Evolutionary conservation across 2,888 invertebrate genomes (phyloP).

Genomic region (Stratiomys singularior): DNA sequence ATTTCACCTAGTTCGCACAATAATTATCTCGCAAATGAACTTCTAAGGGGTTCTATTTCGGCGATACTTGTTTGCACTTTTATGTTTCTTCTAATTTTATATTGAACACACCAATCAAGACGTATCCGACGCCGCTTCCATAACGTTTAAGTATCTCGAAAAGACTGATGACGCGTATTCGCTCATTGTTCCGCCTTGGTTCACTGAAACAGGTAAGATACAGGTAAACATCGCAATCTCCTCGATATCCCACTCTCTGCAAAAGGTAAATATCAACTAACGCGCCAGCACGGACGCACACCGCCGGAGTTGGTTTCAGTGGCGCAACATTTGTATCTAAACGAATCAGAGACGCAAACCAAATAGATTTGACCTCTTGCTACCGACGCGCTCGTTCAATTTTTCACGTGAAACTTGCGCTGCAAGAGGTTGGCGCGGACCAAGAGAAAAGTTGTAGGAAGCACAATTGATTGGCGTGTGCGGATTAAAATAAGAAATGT

Average conservation of each 20-base stretch:
- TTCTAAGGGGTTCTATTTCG: too few species aligned
- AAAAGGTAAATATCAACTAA: background rate
- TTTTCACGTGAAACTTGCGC: too few species aligned
- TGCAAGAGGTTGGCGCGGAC: too few species aligned
- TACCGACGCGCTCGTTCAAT: background rate
- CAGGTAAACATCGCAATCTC: slow-evolving; percentile 32
- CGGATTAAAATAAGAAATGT: background rate
- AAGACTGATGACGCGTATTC: slow-evolving; percentile 39
- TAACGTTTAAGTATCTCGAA: slow-evolving; percentile 40
- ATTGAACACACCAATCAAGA: slow-evolving; percentile 10
- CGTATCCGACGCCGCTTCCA: slow-evolving; percentile 18
- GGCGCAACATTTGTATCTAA: background rate
- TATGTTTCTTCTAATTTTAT: slow-evolving; percentile 1
- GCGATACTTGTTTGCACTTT: background rate
- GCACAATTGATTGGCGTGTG: background rate
- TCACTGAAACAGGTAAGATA: slow-evolving; percentile 26
- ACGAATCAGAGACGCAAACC: background rate
- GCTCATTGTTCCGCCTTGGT: slow-evolving; percentile 13
- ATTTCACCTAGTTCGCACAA: background rate
- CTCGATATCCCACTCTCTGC: slow-evolving; percentile 2
- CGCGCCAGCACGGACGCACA: background rate
- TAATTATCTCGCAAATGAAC: too few species aligned
- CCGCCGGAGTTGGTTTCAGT: background rate
- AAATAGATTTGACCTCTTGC: background rate
- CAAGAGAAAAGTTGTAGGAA: too few species aligned